Evolutionary conservation across 2,797 vertebrate species (phyloP).

Genomic region (Alosa sapidissima): DNA sequence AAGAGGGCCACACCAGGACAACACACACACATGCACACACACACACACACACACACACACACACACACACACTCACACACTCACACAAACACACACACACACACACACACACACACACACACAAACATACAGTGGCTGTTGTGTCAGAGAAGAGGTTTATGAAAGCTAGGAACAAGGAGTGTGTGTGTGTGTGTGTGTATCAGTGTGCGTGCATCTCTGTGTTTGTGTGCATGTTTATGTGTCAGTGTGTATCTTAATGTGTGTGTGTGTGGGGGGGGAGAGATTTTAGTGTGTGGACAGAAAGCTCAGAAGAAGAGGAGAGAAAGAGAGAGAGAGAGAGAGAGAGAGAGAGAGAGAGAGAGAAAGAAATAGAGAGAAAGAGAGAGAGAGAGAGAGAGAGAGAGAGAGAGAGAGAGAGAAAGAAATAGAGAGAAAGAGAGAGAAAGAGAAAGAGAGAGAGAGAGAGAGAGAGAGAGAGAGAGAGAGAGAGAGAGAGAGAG

Average conservation of each 20-base stretch:
- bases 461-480: conserved; percentile 30
- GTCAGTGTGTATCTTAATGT: neutral
- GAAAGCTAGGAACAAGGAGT: neutral
- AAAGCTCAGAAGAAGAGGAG: conserved; percentile 11
- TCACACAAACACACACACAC: neutral
- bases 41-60: conserved; percentile 1
- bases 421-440: neutral
- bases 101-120: neutral
- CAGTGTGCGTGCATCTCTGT: neutral
- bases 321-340: conserved; percentile 34
- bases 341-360: conserved; percentile 30
- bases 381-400: conserved; percentile 27
- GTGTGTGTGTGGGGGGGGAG: conserved; percentile 63
- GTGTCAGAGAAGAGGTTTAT: neutral
- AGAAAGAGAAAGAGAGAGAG: conserved; percentile 34
- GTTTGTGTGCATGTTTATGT: neutral
- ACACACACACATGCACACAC: conserved; percentile 30
- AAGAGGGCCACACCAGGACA: conserved; percentile 71
- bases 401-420: conserved; percentile 26
- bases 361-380: conserved; percentile 32
- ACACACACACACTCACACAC: conserved; percentile 3
- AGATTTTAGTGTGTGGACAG: conserved; percentile 44
- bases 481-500: conserved; percentile 32
- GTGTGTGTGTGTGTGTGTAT: neutral
- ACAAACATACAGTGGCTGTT: neutral